Evolutionary conservation across 2,113 vertebrate genomes (phyloP).

Genomic region (Tachysurus vachellii): DNA sequence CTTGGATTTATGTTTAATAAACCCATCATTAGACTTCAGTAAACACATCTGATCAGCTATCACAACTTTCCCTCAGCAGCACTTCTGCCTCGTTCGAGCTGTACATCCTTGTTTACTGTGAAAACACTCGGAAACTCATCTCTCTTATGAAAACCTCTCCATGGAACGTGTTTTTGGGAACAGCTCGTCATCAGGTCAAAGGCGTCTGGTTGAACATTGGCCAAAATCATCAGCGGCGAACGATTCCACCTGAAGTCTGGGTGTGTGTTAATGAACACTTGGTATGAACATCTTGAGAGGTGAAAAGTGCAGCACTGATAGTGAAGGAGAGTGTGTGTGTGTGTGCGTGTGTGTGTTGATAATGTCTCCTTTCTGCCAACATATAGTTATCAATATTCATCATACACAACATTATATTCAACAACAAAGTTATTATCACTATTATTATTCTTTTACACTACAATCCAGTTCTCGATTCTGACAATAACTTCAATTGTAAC

Average conservation of each 20-base stretch:
- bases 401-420: not conserved
- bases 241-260: conserved; percentile 29
- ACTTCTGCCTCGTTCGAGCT: not conserved
- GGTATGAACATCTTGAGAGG: conserved; percentile 19
- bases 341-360: conserved; percentile 6
- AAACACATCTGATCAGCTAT: not conserved
- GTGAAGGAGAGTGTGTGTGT: not conserved
- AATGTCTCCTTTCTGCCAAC: not conserved
- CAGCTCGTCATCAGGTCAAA: not conserved
- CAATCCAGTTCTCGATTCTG: not conserved
- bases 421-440: not conserved
- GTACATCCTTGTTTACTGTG: conserved; percentile 20
- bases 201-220: conserved; percentile 11
- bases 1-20: too few relatives aligned
- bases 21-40: not conserved
- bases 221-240: conserved; percentile 40
- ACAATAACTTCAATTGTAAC: not conserved
- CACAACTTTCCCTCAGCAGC: not conserved
- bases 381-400: not conserved
- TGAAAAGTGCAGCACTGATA: conserved; percentile 39
- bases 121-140: conserved; percentile 23
- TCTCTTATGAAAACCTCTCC: not conserved
- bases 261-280: conserved; percentile 21
- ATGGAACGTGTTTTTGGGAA: not conserved
- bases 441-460: not conserved